Percentiles rank a stretch among this genome's conserved stretches.
phyloP scores from a whole-genome alignment of 2,113 vertebrate species.

The Campylomormyrus numenius region DNA sequence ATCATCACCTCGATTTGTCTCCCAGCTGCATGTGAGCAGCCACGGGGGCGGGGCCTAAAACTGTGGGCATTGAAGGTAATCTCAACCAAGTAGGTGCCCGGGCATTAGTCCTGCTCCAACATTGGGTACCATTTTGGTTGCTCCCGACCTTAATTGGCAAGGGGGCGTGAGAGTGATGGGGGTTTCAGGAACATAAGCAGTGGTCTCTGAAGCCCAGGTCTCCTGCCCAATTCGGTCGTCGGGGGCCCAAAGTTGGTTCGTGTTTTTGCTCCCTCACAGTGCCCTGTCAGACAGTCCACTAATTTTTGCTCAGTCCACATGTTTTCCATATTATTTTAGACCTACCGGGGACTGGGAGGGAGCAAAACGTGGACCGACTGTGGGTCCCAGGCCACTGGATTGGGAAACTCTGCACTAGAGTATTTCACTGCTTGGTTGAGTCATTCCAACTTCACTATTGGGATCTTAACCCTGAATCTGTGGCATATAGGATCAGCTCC shows the following conservation, averaged over 20 bases:
- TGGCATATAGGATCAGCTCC: neutral
- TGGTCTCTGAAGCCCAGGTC: neutral
- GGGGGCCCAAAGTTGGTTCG: neutral
- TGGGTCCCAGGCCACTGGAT: neutral
- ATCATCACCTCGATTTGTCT: neutral
- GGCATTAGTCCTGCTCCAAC: neutral
- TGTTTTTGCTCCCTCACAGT: neutral
- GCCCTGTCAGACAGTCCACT: neutral
- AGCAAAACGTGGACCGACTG: neutral
- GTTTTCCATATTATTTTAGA: neutral
- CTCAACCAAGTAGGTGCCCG: neutral
- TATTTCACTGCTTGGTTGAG: neutral
- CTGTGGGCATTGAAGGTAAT: neutral
- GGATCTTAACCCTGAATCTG: neutral
- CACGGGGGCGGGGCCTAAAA: neutral
- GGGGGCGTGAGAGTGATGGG: neutral
- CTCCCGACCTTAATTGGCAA: neutral
- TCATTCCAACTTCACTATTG: neutral
- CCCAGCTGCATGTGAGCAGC: neutral
- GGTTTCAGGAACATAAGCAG: neutral
- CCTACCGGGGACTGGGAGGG: neutral
- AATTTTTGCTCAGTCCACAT: neutral
- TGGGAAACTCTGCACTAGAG: neutral
- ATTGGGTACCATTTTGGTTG: neutral
- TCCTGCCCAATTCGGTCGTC: neutral